Base-by-base conservation (phyloP, 2,888 invertebrate species). In the Leucoma salicis region DNA sequence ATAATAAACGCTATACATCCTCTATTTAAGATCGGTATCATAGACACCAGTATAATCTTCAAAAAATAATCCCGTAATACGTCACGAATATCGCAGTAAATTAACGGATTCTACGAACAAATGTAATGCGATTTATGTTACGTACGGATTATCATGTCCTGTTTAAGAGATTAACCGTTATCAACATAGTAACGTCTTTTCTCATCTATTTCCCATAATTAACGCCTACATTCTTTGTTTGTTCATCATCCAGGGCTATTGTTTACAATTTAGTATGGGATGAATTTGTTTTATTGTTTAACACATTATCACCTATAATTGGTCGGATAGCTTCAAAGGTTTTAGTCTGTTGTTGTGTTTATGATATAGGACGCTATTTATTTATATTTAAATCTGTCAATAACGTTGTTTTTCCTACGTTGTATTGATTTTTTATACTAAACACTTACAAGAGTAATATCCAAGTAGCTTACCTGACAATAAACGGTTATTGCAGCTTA, bases 241-340 rank as follows among this genome's bases (percentile, higher is more conserved):
- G 55, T 57, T 60, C 47, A 53, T 60, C 58, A 60, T 65, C 63
- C 51, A 57, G 53, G 49, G 46, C 46, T 45, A 62, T 63, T 62
- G 66, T 58, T 15, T 31, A 46, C 18, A 51, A 54, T 48, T 53
- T 41, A 32, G 6, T 58, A 46, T 58, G 44, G 51, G 46, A 44
- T 47, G 13, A 44, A 54, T 58, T 60, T 66, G 51, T 62, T 69
- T 69, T 69, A 69, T 68, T 65, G 62, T 63, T 58, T 53, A 52
- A 58, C 61, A 62, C 63, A 61, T 62, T 57, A 67, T 57, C 46
- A 44, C 42, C 51, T 52, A 48, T 66, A 66, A 69, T 66, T 62
- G 67, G 56, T 57, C 45, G 44, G 55, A 42, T 43, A 38, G 55
- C 47, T 47, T 51, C 57, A 54, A 56, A 63, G 34, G 44, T 60